phyloP scores from a whole-genome alignment of 2,797 vertebrate genomes.

The Pogonophryne albipinna region DNA sequence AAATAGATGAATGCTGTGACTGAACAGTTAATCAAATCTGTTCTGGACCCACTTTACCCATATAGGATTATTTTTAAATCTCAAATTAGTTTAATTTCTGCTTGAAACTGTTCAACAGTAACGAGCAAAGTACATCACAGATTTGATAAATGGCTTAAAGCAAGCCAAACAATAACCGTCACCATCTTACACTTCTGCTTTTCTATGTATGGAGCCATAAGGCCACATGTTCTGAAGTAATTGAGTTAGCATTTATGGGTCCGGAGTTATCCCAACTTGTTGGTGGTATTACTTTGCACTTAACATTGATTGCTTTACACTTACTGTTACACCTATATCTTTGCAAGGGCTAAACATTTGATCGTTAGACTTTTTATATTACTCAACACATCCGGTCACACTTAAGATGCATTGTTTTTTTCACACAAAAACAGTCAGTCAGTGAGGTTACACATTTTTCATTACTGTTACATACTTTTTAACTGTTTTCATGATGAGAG shows the following conservation, averaged over 20 bases:
- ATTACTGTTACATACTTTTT: not conserved
- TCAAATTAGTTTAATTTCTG: not conserved
- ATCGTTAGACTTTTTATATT: slow-evolving; percentile 25
- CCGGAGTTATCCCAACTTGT: not conserved
- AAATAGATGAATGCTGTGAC: slow-evolving; percentile 16
- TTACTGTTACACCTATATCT: slow-evolving; percentile 22
- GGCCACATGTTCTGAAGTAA: slow-evolving; percentile 5
- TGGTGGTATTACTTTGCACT: slow-evolving; percentile 2
- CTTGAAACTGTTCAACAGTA: slow-evolving; percentile 7
- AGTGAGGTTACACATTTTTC: slow-evolving; percentile 5
- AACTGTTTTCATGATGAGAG: slow-evolving; percentile 14
- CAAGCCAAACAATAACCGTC: slow-evolving; percentile 3
- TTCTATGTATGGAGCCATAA: not conserved
- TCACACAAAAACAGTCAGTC: not conserved
- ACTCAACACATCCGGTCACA: slow-evolving; percentile 7
- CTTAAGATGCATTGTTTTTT: slow-evolving; percentile 1
- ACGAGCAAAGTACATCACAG: slow-evolving; percentile 7
- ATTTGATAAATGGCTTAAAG: not conserved
- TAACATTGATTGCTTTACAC: not conserved
- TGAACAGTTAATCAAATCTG: not conserved
- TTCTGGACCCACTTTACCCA: not conserved
- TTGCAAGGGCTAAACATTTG: slow-evolving; percentile 61
- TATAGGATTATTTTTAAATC: not conserved
- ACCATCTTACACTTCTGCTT: not conserved
- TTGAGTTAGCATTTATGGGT: not conserved